Evolutionary conservation across 2,888 invertebrate species (phyloP), one percentile per base, ranked within the genome.

Genomic region (Phengaris alcon): DNA sequence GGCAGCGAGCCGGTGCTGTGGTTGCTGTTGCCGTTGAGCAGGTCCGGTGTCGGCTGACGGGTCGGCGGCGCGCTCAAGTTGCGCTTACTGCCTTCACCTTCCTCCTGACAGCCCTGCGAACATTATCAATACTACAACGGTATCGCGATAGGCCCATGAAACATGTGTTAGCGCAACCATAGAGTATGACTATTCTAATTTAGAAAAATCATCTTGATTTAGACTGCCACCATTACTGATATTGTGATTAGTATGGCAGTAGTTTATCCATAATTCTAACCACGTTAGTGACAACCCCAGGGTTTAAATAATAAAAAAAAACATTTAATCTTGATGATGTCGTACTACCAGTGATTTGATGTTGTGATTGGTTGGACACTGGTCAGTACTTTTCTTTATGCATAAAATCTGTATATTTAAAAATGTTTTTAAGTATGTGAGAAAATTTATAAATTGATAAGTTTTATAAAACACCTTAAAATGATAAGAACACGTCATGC

Each of bases 21-120:
- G 84, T 93, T 93, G 83, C 93, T 93, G 83, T 93, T 93, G 15
- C 93, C 91, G 81, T 93, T 93, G 78, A 92, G 86, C 79, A 93
- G 81, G 82, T 93, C 93, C 3, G 93, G 93, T 77, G 93, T 93
- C 75, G 91, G 84, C 77, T 90, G 91, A 68, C 93, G 85, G 79
- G 93, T 93, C 70, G 93, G 92, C 76, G 93, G 93, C 78, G 93
- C 93, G 80, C 93, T 93, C 74, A 90, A 79, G 80, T 92, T 86
- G 69, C 93, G 86, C 82, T 90, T 91, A 77, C 87, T 87, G 3
- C 84, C 81, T 79, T 92, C 92, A 73, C 88, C 90, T 5, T 92
- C 93, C 2, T 92, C 92, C 80, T 82, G 82, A 76, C 80, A 81
- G 59, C 82, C 82, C 83, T 83, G 78, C 59, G 74, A 69, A 74